Evolutionary conservation across 1,140 invertebrate species (phyloP), one percentile per base, ranked within the genome.

Genomic region (Glomeris maerens): DNA sequence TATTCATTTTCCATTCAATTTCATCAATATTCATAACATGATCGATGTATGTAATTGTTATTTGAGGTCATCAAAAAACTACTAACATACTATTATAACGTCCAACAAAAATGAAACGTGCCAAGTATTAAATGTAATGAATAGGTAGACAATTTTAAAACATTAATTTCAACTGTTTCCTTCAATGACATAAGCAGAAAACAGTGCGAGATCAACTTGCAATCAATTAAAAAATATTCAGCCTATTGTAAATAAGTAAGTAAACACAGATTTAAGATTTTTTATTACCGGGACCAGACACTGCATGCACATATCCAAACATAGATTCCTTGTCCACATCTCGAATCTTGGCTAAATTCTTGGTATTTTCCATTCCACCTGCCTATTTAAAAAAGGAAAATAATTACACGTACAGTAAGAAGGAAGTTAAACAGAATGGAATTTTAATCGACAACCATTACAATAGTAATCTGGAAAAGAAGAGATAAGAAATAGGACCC

Each of bases 301-400:
- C 94, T 21, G 89, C 91, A 66, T 82, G 92, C 1, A 98, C 93
- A 74, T 88, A 95, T 59, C 94, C 93, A 71, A 87, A 96, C 60
- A 77, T 79, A 20, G 78, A 77, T 69, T 97, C 93, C 62, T 78
- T 81, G 36, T 93, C 85, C 58, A 83, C 85, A 74, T 92, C 80
- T 55, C 71, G 72, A 63, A 93, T 78, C 70, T 79, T 84, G 60
- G 75, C 72, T 64, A 88, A 49, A 49, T 62, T 62, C 13, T 51
- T 49, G n/a, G 56, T 56, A 44, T 50, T 50, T 10, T 17, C 20
- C 48, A 38, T 47, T 2, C 10, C 29, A 13, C 3, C 29, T 3
- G 31, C 31, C 48, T 42, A 21, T 7, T 21, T 21, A 42, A 7
- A 42, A 5, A 36, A 36, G n/a, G n/a, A n/a, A n/a, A n/a, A n/a